Evolutionary conservation across 1,140 invertebrate species (phyloP).

Genomic region (Steinernema feltiae): DNA sequence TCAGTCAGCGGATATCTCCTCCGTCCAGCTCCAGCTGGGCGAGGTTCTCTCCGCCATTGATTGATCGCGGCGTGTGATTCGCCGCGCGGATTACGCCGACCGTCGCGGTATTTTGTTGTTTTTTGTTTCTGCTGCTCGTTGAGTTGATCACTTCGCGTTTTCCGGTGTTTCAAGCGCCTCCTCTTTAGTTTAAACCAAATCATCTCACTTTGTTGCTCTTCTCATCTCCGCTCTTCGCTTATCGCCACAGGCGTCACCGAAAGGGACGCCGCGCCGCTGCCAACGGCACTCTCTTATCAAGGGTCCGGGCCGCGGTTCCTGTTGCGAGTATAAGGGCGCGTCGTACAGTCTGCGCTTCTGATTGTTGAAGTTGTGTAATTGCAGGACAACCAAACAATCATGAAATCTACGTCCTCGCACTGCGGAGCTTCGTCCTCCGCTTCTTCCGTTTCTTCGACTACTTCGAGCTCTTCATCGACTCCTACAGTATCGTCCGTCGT

Average conservation of each 20-base stretch:
- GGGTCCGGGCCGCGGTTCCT: neutral
- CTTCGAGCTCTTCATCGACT: neutral
- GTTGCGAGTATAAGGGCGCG: neutral
- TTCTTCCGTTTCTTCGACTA: neutral
- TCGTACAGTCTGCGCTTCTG: neutral
- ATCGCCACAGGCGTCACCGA: constrained; percentile 4
- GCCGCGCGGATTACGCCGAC: neutral
- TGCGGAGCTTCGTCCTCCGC: constrained; percentile 1
- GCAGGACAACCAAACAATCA: neutral
- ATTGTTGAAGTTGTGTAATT: neutral
- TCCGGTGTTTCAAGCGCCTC: neutral
- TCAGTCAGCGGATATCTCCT: neutral
- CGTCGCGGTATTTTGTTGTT: neutral
- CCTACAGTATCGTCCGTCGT: neutral
- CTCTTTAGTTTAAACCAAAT: neutral
- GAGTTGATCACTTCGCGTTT: neutral
- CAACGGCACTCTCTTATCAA: neutral
- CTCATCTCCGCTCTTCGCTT: neutral
- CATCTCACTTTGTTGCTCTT: neutral
- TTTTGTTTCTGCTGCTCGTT: neutral
- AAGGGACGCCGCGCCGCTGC: neutral
- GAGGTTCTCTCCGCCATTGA: neutral
- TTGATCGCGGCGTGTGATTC: neutral
- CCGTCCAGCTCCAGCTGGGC: neutral
- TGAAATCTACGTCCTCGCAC: constrained; percentile 11